Evolutionary conservation across 2,888 invertebrate species (phyloP), one percentile per base, ranked within the genome.

Genomic region (Fragum fragum): DNA sequence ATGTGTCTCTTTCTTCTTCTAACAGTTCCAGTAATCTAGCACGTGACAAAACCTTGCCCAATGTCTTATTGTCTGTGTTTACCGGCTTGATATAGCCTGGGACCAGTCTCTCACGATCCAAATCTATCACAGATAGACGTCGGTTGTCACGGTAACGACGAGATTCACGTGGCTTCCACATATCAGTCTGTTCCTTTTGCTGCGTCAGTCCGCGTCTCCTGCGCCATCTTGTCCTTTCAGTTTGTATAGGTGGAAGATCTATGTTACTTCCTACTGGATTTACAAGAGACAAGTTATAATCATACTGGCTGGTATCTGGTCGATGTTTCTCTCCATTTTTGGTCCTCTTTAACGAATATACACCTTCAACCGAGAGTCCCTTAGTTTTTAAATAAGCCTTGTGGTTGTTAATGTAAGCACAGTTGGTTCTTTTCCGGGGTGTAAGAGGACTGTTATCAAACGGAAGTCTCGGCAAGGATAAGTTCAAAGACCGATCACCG

Each of bases 381-480:
- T 69, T 73, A 21, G 47, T 32, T 59, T 42, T 73, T 9, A 78
- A 32, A 32, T 78, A 78, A 1, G 78, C 55, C 39, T 78, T 78
- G 42, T 78, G 78, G 23, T 78, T 78, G 47, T 68, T 78, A 6
- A 78, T 69, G 55, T 61, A 78, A 7, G 78, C 73, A 73, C 78
- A 78, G 29, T 78, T 78, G 7, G 18, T 73, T 32, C 42, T 26
- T 52, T 68, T 78, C 32, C 78, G 63, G 18, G 69, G 78, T 23
- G 78, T 57, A 6, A 73, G 23, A 0, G 73, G 73, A 28, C 68
- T 69, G 29, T 78, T 78, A 73, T 78, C 78, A 42, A 78, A 78
- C 6, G 73, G 73, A 23, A 78, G 68, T 53, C 57, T 73, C 0
- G 78, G 78, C 9, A 78, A 36, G n/a, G 68, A 55, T 14, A 78